These are phyloP conservation scores for Netelia fuscicornis DNA, from an alignment of 2,888 invertebrate genomes.

Conservation along the genomic window DNA sequence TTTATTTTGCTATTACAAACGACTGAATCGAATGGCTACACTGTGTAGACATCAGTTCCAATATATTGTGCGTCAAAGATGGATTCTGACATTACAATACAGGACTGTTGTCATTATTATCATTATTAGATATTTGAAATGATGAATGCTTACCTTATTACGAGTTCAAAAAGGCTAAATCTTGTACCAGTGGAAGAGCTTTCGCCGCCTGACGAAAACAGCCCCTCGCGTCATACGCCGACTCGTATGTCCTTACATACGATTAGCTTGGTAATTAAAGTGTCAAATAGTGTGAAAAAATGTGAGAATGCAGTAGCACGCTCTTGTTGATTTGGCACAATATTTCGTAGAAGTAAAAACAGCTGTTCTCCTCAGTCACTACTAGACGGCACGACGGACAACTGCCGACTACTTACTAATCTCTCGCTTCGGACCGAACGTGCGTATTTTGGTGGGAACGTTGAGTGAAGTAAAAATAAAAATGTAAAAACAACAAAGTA, in stretches of 20 bases:
- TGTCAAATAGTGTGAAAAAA: not conserved
- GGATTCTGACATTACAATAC: no score
- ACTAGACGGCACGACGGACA: slow-evolving; percentile 68
- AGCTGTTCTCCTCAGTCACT: slow-evolving; percentile 8
- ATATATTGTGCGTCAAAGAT: no score
- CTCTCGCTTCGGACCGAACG: slow-evolving; percentile 10
- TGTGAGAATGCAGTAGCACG: not conserved
- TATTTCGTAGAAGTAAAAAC: not conserved
- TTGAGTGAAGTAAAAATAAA: slow-evolving; percentile 65
- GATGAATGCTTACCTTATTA: slow-evolving; percentile 8
- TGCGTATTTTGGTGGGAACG: slow-evolving; percentile 45
- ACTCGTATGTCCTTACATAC: not conserved
- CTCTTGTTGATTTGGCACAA: slow-evolving; percentile 9
- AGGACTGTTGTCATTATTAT: no score
- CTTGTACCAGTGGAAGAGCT: not conserved
- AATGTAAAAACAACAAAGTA: slow-evolving; percentile 43
- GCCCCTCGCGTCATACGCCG: not conserved
- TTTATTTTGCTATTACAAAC: no score
- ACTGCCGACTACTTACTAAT: slow-evolving; percentile 65
- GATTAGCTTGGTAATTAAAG: not conserved
- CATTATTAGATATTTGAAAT: not conserved
- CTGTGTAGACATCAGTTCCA: no score
- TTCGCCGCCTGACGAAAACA: not conserved
- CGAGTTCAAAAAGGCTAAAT: not conserved
- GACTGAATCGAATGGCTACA: no score